Conservation (phyloP, 2,113 vertebrate species). For the Malaclemys terrapin region DNA sequence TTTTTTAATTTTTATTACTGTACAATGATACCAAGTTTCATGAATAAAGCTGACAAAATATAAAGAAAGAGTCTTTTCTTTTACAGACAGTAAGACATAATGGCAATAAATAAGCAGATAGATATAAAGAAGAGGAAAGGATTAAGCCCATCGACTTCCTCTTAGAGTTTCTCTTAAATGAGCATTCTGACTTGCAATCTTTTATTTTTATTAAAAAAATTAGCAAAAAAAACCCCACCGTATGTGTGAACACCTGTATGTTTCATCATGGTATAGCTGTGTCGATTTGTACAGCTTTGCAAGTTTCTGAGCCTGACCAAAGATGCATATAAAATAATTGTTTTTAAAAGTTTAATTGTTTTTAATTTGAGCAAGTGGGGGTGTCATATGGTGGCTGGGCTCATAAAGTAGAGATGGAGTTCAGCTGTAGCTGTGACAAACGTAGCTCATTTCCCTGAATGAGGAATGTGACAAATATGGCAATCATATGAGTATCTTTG, state of each 20-base stretch:
- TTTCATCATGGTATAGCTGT: background rate
- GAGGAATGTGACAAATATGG: background rate
- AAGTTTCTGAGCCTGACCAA: background rate
- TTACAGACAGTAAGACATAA: background rate
- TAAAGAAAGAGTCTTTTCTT: background rate
- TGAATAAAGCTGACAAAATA: slow-evolving; percentile 9
- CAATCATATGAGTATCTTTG: background rate
- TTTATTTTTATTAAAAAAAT: background rate
- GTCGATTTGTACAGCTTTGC: background rate
- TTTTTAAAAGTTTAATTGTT: background rate
- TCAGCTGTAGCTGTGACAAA: background rate
- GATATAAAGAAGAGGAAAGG: background rate
- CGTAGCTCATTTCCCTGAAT: background rate
- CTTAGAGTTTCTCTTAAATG: accelerated
- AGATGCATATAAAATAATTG: background rate
- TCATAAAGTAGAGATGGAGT: background rate
- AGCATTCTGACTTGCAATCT: background rate
- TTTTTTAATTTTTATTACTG: background rate
- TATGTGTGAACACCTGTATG: background rate
- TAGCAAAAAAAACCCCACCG: accelerated
- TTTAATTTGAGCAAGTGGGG: background rate
- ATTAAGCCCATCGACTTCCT: background rate
- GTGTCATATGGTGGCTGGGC: background rate
- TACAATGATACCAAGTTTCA: background rate
- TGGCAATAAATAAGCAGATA: background rate